Evolutionary conservation across 2,113 vertebrate genomes (phyloP).

Genomic region (Aspidoscelis tigris): DNA sequence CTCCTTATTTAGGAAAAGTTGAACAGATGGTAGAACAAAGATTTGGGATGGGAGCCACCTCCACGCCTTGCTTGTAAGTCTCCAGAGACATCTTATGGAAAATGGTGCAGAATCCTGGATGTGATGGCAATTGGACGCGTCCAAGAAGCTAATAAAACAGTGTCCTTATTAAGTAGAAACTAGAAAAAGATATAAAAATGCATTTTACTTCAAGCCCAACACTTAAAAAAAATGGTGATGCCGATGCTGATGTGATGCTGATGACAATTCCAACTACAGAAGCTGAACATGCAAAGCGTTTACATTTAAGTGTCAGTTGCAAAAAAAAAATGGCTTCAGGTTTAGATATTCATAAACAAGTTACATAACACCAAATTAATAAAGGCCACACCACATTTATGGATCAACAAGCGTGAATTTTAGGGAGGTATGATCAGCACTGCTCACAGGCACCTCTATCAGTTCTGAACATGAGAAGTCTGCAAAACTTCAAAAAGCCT

Average conservation of each 20-base stretch:
- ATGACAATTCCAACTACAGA: background rate
- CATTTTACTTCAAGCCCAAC: background rate
- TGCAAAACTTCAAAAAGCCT: constrained; percentile 14
- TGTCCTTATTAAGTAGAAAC: background rate
- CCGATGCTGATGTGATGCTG: background rate
- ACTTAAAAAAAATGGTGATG: background rate
- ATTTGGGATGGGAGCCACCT: background rate
- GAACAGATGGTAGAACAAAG: background rate
- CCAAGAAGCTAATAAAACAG: background rate
- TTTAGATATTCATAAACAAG: constrained; percentile 16
- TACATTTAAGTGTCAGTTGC: background rate
- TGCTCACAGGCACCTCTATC: background rate
- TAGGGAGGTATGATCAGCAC: background rate
- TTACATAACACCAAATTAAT: constrained; percentile 37
- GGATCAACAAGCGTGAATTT: background rate
- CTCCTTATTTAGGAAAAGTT: background rate
- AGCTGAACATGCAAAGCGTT: background rate
- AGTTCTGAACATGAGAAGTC: background rate
- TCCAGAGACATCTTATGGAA: background rate
- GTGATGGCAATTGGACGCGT: background rate
- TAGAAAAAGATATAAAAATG: background rate
- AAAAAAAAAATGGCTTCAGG: background rate
- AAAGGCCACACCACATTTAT: constrained; percentile 5
- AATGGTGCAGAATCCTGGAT: background rate
- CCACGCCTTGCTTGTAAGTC: background rate